Base-by-base conservation (phyloP, 1,140 invertebrate genomes). In the Drosophila auraria region DNA sequence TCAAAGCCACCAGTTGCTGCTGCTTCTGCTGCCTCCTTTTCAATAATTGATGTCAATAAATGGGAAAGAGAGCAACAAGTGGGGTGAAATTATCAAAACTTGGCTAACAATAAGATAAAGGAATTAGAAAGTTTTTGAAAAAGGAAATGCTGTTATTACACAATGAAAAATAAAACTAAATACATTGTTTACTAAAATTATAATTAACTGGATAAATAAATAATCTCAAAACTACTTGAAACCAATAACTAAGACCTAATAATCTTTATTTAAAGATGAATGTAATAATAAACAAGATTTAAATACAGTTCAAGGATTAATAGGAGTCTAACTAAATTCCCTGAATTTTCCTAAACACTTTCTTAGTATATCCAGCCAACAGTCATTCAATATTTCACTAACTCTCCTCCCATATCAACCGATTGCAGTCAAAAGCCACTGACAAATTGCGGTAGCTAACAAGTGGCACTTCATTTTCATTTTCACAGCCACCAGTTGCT, bases 401-500 rank as follows among this genome's bases (percentile, higher is more conserved):
- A 38, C 2, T 20, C 5, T 4, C 33, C 8, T 15, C 2, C 0
- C 2, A 5, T 17, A 6, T 6, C 3, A 2, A 0, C 17, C 20
- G 2, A 56, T 23, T 45, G 40, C 30, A 33, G 30, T 2, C 33
- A 36, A 36, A 36, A 36, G 33, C 33, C 33, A 36, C 33, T 72
- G 77, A 79, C 76, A 65, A 80, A 73, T 80, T 80, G 68, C 71
- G 49, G 42, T 61, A 65, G 65, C 38, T 4, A 38, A 25, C 38
- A 60, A 59, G 70, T 60, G 45, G 83, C 80, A 89, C 89, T 87
- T 89, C 45, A 80, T 83, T 66, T 87, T 89, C 45, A 80, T 83
- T 66, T 65, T 59, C 51, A 40, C 54, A 59, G 40, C 69, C 74
- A 90, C 79, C 82, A 79, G 79, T 86, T 82, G 86, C 78, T 77